Evolutionary conservation across 2,113 vertebrate species (phyloP).

Genomic region (Xyrauchen texanus): DNA sequence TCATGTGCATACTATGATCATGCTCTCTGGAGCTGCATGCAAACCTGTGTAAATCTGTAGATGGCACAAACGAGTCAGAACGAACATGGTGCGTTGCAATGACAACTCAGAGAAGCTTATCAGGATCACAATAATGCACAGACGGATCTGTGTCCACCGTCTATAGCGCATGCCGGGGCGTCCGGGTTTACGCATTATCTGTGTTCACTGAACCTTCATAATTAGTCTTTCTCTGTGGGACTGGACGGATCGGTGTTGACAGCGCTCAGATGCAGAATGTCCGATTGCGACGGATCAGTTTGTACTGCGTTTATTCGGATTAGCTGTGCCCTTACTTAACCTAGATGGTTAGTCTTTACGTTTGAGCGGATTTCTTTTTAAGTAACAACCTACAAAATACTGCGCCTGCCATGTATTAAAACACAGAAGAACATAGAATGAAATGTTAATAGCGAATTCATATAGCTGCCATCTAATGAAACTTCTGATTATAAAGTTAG

Average conservation of each 20-base stretch:
- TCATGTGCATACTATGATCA: neutral
- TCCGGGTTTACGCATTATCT: constrained; percentile 17
- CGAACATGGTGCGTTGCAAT: constrained; percentile 4
- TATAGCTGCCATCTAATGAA: too few species aligned
- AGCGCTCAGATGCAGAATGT: neutral
- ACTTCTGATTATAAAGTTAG: too few species aligned
- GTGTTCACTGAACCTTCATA: neutral
- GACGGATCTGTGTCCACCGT: neutral
- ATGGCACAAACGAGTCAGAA: constrained; percentile 53
- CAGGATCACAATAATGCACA: neutral
- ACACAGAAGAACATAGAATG: neutral
- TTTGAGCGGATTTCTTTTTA: neutral
- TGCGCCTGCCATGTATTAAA: neutral
- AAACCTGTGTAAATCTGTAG: constrained; percentile 49
- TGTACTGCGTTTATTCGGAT: constrained; percentile 5
- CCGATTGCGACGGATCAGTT: neutral
- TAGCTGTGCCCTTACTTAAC: constrained; percentile 13
- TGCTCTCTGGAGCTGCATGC: neutral
- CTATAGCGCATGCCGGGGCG: constrained; percentile 8
- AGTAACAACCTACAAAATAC: neutral
- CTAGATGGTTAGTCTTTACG: constrained; percentile 7
- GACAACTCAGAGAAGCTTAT: constrained; percentile 10
- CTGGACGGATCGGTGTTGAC: neutral
- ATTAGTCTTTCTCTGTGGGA: neutral
- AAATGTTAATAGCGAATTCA: neutral